phyloP scores from a whole-genome alignment of 2,113 vertebrate genomes.

The Scatophagus argus region DNA sequence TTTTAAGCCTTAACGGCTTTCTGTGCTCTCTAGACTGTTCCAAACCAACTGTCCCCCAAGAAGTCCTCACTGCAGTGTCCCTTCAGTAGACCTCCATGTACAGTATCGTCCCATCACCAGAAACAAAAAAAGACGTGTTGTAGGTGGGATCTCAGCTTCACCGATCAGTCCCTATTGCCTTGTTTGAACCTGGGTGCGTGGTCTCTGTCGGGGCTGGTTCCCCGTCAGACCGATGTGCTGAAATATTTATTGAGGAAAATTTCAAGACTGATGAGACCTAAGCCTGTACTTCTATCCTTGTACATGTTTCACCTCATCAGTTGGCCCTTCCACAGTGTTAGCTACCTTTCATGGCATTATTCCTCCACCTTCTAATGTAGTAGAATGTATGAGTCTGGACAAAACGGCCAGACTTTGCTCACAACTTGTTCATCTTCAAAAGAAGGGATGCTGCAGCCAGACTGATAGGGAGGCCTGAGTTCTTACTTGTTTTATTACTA shows the following conservation, averaged over 20 bases:
- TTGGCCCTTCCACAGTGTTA: constrained; percentile 30
- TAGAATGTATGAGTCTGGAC: constrained; percentile 70
- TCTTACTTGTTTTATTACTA: constrained; percentile 84
- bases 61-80: constrained; percentile 78
- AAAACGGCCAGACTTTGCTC: constrained; percentile 48
- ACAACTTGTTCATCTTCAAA: constrained; percentile 41
- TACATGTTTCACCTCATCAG: not conserved
- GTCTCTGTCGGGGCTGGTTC: constrained; percentile 80
- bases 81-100: constrained; percentile 59
- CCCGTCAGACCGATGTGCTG: constrained; percentile 60
- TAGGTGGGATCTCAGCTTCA: constrained; percentile 53
- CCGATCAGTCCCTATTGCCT: constrained; percentile 50
- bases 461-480: constrained; percentile 68
- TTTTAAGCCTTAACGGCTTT: constrained; percentile 66
- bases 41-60: constrained; percentile 63
- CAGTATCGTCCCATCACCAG: constrained; percentile 26
- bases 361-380: constrained; percentile 45
- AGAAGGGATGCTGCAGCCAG: constrained; percentile 81
- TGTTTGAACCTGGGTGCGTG: constrained; percentile 51
- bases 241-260: constrained; percentile 35
- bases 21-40: constrained; percentile 79
- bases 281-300: constrained; percentile 23
- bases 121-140: constrained; percentile 17
- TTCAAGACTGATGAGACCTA: constrained; percentile 18
- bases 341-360: constrained; percentile 24